Percentiles rank a stretch among this genome's conserved stretches.
These are phyloP conservation scores for Chionodraco myersi DNA, from an alignment of 2,113 vertebrate species.

Conservation along the genomic window DNA sequence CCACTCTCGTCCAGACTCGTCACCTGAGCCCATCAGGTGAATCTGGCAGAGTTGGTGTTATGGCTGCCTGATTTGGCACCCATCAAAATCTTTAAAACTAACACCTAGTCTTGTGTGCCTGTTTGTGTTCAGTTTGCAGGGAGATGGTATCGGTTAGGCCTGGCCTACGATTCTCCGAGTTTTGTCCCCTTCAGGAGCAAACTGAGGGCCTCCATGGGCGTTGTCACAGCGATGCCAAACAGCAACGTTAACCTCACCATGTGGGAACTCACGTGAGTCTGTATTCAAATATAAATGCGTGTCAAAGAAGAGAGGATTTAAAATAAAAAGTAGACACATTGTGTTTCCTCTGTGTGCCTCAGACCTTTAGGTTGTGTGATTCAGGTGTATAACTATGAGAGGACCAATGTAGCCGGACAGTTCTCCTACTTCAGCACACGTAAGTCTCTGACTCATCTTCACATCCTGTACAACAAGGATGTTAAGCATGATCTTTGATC, in stretches of 20 bases:
- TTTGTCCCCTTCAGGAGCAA: conserved; percentile 73
- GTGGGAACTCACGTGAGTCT: conserved; percentile 79
- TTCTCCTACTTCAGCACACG: conserved; percentile 85
- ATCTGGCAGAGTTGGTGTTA: no score
- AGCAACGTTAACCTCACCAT: conserved; percentile 83
- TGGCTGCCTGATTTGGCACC: no score
- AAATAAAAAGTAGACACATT: background rate
- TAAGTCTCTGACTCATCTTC: conserved; percentile 59
- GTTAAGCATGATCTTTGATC: background rate
- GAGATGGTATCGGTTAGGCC: conserved; percentile 81
- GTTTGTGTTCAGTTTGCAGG: conserved; percentile 81
- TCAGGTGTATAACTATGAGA: conserved; percentile 78
- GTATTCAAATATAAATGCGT: background rate
- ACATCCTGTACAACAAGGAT: no score
- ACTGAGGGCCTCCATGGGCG: conserved; percentile 76
- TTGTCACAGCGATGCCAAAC: conserved; percentile 60
- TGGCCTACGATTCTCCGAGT: conserved; percentile 79
- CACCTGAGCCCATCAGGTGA: no score
- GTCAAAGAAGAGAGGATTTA: no score
- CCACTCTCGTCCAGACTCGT: no score
- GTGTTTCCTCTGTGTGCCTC: conserved; percentile 28
- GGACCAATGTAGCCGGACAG: conserved; percentile 71
- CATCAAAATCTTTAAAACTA: background rate
- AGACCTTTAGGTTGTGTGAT: conserved; percentile 69
- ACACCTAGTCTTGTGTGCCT: background rate